Evolutionary conservation across 2,797 vertebrate genomes (phyloP), one percentile per base, ranked within the genome.

Genomic region (Pseudochirops corinnae): DNA sequence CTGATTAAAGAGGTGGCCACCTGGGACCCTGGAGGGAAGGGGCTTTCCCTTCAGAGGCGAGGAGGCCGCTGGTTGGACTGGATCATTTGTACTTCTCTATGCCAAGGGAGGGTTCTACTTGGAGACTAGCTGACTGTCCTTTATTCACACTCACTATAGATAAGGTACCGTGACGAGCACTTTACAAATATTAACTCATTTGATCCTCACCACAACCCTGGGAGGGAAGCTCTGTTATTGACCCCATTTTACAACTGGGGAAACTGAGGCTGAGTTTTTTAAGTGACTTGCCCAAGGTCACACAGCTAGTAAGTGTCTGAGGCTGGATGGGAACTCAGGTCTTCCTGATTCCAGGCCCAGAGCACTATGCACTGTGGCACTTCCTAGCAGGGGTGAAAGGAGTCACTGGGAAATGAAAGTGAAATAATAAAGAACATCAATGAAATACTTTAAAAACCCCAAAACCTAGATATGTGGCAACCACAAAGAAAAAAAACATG

Each of bases 81-180:
- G 21, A 1, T 10, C n/a, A 46, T 39, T 14, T 10, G 10, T 10
- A 46, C 2, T 21, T 82, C 6, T 82, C 39, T 10, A 82, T 11
- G 14, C 33, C 10, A 13, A 13, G 4, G 60, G 13, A 33, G 31
- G 57, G 13, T 46, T 82, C 67, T 24, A 18, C 39, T 11, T 46
- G 7, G n/a, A 74, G 10, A 82, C 24, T 3, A 46, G n/a, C n/a
- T 21, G 18, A 18, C 67, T 74, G 0, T 24, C n/a, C 24, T 46
- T 39, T 3, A 46, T 24, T 1, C 5, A 26, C 3, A 56, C 62
- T 7, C 16, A 39, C n/a, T n/a, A 39, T 24, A 18, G 1, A 2
- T 7, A 21, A 24, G 67, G 6, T 2, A 21, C n/a, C 9, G 0
- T 9, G 6, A 0, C 0, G 39, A 39, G 18, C 2, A n/a, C n/a